Conservation (phyloP, 2,797 vertebrate genomes). For the Acanthurus lineatus region DNA sequence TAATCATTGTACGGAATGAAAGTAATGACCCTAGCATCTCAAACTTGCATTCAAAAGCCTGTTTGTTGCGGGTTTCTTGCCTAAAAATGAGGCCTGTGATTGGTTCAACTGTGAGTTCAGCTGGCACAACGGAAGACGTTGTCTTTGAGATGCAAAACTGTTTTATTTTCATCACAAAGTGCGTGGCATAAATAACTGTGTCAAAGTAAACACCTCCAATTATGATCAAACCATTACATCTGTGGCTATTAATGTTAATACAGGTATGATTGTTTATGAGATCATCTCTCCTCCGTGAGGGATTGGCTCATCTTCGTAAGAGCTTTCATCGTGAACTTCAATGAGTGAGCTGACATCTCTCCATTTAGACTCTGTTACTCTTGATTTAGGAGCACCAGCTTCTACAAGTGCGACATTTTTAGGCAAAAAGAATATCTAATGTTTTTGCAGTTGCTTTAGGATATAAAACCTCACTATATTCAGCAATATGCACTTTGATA, state of each 20-base stretch:
- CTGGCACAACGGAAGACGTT: conserved; percentile 23
- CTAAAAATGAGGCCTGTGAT: conserved; percentile 38
- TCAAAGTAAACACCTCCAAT: conserved; percentile 60
- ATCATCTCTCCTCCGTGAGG: conserved; percentile 38
- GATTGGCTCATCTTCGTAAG: conserved; percentile 41
- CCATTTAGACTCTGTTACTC: conserved; percentile 37
- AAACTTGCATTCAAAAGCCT: conserved; percentile 28
- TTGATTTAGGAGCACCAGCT: conserved; percentile 10
- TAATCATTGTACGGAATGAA: conserved; percentile 50
- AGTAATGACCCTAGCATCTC: conserved; percentile 48
- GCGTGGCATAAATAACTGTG: conserved; percentile 42
- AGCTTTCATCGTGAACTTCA: conserved; percentile 59
- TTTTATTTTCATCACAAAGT: conserved; percentile 64
- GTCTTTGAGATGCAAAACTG: conserved; percentile 72
- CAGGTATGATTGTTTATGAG: conserved; percentile 63
- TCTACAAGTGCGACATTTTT: conserved; percentile 1
- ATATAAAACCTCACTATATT: not conserved
- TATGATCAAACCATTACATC: conserved; percentile 61
- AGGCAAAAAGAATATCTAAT: not conserved
- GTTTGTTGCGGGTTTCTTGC: conserved; percentile 13
- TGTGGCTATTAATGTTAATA: conserved; percentile 52
- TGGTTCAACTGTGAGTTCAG: conserved; percentile 23
- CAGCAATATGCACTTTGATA: not conserved
- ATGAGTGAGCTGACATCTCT: conserved; percentile 30
- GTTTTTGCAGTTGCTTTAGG: not conserved